Conservation (phyloP, 2,888 invertebrate genomes). For the Hirudinaria manillensis region DNA sequence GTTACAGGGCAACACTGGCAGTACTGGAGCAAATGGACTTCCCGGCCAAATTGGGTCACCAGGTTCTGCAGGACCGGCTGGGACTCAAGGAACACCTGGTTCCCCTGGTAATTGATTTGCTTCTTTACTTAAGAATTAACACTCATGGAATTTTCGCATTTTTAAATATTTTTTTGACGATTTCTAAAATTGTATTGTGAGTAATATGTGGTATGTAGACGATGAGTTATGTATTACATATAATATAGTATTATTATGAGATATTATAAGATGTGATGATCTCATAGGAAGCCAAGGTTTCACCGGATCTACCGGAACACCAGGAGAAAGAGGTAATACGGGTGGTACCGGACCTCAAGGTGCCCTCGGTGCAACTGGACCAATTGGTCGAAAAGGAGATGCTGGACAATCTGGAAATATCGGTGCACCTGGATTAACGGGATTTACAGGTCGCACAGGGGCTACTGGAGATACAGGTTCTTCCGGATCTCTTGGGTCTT, state of each 20-base stretch:
- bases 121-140: background rate
- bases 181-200: no score
- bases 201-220: no score
- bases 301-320: constrained; percentile 42
- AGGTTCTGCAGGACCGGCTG: constrained; percentile 37
- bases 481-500: background rate
- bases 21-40: constrained; percentile 23
- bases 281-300: background rate
- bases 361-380: constrained; percentile 53
- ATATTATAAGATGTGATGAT: no score
- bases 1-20: constrained; percentile 24
- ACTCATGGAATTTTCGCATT: background rate
- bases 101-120: background rate
- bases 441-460: constrained; percentile 18
- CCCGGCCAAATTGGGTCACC: constrained; percentile 35
- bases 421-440: constrained; percentile 44
- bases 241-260: no score
- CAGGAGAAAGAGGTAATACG: constrained; percentile 32
- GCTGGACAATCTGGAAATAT: constrained; percentile 58
- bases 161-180: constrained; percentile 2
- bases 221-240: no score
- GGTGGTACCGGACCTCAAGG: constrained; percentile 28
- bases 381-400: constrained; percentile 53
- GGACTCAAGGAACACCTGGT: constrained; percentile 34
- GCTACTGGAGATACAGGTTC: constrained; percentile 12